A percentile compares a stretch with the other conserved stretches of the same genome.
phyloP scores from a whole-genome alignment of 53 echinoderm and acorn worm species.

The Apostichopus leukothele region DNA sequence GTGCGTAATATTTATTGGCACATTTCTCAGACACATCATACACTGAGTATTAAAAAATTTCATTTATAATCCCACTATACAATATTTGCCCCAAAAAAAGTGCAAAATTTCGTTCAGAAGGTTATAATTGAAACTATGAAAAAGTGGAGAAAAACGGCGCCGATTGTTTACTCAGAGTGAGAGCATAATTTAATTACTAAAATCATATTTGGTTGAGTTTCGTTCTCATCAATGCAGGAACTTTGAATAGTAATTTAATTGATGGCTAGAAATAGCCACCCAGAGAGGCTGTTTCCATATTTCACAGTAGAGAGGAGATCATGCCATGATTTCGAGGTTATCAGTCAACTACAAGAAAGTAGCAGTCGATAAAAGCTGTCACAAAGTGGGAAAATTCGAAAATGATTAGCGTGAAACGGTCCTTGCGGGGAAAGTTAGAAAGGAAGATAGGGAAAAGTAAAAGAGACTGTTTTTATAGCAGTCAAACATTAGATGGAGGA shows the following conservation, averaged over 20 bases:
- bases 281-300: conserved; percentile 29
- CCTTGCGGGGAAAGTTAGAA: no score
- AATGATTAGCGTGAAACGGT: conserved; percentile 15
- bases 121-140: background rate
- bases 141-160: conserved; percentile 22
- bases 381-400: conserved; percentile 32
- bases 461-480: no score
- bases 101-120: no score
- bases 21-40: no score
- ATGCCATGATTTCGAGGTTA: conserved; percentile 37
- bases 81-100: no score
- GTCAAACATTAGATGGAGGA: no score
- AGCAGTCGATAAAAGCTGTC: conserved; percentile 32
- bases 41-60: no score
- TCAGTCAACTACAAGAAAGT: conserved; percentile 7
- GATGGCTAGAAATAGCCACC: conserved; percentile 32
- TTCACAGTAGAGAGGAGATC: conserved; percentile 36
- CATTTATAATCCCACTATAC: no score
- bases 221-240: conserved; percentile 30
- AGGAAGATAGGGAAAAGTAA: no score
- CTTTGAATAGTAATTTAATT: conserved; percentile 37
- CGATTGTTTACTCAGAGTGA: conserved; percentile 34
- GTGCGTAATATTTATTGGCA: no score
- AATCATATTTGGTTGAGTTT: conserved; percentile 35
- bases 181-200: conserved; percentile 29